These are phyloP conservation scores for Plestiodon gilberti DNA, from an alignment of 2,113 vertebrate genomes.

Conservation along the genomic window DNA sequence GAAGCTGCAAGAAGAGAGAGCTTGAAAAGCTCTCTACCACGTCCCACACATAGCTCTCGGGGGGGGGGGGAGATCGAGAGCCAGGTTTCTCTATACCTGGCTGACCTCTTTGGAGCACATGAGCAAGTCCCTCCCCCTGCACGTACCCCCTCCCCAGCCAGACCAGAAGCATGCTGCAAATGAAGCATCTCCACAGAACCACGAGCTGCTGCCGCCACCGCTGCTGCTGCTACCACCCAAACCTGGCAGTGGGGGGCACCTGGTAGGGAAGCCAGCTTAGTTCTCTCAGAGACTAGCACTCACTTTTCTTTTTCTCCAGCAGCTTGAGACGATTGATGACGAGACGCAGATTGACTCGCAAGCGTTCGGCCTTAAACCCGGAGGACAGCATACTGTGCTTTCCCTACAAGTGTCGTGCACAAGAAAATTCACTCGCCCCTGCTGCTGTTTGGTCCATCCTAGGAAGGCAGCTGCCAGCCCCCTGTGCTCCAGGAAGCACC, in stretches of 20 bases:
- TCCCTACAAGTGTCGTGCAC: background rate
- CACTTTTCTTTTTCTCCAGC: slow-evolving; percentile 99
- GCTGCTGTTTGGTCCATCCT: background rate
- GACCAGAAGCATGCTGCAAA: background rate
- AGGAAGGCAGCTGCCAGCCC: background rate
- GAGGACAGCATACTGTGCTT: slow-evolving; percentile 84
- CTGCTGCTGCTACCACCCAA: background rate
- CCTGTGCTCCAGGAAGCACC: background rate
- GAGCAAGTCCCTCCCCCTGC: no score
- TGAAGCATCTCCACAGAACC: background rate
- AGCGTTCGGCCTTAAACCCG: slow-evolving; percentile 93
- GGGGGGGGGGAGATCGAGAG: no score
- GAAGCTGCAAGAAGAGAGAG: background rate
- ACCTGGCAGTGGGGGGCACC: no score
- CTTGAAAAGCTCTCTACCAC: no score
- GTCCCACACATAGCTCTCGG: no score
- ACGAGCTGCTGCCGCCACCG: no score
- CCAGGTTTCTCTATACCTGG: no score
- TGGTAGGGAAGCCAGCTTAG: no score
- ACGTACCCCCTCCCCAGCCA: accelerated
- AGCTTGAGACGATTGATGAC: slow-evolving; percentile 97
- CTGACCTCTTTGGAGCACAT: no score
- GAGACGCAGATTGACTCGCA: slow-evolving; percentile 94
- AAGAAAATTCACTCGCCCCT: background rate
- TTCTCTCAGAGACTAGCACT: slow-evolving; percentile 57